Base-by-base conservation (phyloP, 2,888 invertebrate species). In the Caenorhabditis sinica region DNA sequence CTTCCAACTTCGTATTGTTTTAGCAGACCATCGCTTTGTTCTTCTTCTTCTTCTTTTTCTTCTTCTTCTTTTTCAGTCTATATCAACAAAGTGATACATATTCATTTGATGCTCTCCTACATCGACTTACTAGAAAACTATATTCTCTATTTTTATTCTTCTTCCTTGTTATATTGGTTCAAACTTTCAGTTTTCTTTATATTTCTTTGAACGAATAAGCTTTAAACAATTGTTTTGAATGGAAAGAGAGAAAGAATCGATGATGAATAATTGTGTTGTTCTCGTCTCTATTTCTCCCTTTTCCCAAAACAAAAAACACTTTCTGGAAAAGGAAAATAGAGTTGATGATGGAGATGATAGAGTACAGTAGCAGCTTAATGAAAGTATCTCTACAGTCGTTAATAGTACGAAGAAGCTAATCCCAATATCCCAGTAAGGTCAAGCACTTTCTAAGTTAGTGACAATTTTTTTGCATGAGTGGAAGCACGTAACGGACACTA, bases 41-140 rank as follows among this genome's bases (percentile, higher is more conserved):
- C 71, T 61, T 61, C 61, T 43, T 63, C 74, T 20, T 40, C 49
- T 43, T 49, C 23, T 30, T 20, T 20, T 51, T 33, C 68, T 49
- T 33, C 69, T 49, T n/a, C 66, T 17, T n/a, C 8, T 49, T 8
- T 77, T 56, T 63, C 79, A 40, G 40, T 40, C 40, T 40, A 40
- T 56, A 69, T 79, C 71, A 76, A 76, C 76, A 76, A 76, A 76
- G 40, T 76, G 76, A 76, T 68, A 76, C 76, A 76, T 76, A 9
- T 36, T 4, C 33, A 40, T 40, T 40, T 40, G 6, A 40, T 69
- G 51, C 66, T 63, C 51, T 28, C 30, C 33, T 45, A 56, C 65
- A 17, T 20, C 17, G 33, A 53, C 20, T 43, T 23, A 17, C 45
- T 65, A 28, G 45, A 25, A n/a, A 40, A 28, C n/a, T 49, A 40